phyloP scores from a whole-genome alignment of 2,797 vertebrate species.

The Serranus cabrilla region DNA sequence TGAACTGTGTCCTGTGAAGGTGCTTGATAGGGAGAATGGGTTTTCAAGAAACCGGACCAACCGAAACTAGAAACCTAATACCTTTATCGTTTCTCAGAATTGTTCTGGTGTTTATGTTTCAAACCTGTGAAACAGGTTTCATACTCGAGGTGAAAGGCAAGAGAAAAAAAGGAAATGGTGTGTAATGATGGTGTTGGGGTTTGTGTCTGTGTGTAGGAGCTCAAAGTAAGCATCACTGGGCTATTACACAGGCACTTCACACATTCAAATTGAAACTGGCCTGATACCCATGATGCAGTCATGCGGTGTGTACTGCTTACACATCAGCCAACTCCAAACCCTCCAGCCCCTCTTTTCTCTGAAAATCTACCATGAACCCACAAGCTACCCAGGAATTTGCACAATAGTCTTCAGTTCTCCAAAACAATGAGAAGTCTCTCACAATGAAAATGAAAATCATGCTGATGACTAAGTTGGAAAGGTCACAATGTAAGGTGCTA shows the following conservation, averaged over 20 bases:
- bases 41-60: not conserved
- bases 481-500: not conserved
- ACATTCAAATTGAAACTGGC: not conserved
- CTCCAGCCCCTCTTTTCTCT: not conserved
- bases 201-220: not conserved
- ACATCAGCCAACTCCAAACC: not conserved
- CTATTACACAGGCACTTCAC: not conserved
- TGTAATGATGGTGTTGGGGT: not conserved
- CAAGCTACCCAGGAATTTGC: not conserved
- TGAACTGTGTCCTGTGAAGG: no score
- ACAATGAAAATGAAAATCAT: not conserved
- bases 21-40: not conserved
- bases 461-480: constrained; percentile 1
- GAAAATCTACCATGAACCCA: not conserved
- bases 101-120: not conserved
- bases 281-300: not conserved
- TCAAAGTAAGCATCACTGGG: not conserved
- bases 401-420: not conserved
- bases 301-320: not conserved
- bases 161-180: not conserved
- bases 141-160: not conserved
- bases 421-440: not conserved
- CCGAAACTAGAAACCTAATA: not conserved
- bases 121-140: not conserved
- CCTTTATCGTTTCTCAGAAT: not conserved